Percentiles rank a stretch among this genome's conserved stretches.
These are phyloP conservation scores for Oreocharis arfaki DNA, from an alignment of 2,113 vertebrate species.

Conservation along the genomic window DNA sequence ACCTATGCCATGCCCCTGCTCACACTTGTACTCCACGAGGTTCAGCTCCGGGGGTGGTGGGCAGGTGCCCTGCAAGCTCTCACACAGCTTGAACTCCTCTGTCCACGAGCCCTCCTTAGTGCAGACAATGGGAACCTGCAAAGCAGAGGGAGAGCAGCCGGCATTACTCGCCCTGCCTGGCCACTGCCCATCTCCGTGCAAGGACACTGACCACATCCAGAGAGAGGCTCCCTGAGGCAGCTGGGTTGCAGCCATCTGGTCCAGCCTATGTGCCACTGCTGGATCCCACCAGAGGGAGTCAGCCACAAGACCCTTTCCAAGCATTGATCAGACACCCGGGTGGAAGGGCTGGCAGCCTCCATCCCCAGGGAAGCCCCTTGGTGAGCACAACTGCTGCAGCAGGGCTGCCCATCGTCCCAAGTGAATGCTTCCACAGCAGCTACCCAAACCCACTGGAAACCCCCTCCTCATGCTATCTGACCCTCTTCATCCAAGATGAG, in stretches of 20 bases:
- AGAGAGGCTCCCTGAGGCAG: background rate
- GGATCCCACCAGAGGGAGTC: background rate
- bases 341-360: background rate
- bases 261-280: background rate
- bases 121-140: constrained; percentile 82
- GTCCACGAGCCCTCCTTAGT: constrained; percentile 89
- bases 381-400: background rate
- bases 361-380: background rate
- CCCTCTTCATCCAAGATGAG: background rate
- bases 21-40: constrained; percentile 87
- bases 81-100: constrained; percentile 84
- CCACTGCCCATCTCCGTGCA: background rate
- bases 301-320: background rate
- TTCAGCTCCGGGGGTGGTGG: constrained; percentile 73
- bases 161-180: background rate
- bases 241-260: background rate
- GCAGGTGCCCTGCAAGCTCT: constrained; percentile 81
- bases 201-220: background rate
- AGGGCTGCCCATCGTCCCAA: background rate
- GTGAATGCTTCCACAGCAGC: background rate
- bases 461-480: background rate
- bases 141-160: background rate
- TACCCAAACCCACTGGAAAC: background rate
- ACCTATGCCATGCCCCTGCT: constrained; percentile 84
- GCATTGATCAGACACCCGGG: background rate